Base-by-base conservation (phyloP, 2,113 vertebrate genomes). In the Chionis minor region DNA sequence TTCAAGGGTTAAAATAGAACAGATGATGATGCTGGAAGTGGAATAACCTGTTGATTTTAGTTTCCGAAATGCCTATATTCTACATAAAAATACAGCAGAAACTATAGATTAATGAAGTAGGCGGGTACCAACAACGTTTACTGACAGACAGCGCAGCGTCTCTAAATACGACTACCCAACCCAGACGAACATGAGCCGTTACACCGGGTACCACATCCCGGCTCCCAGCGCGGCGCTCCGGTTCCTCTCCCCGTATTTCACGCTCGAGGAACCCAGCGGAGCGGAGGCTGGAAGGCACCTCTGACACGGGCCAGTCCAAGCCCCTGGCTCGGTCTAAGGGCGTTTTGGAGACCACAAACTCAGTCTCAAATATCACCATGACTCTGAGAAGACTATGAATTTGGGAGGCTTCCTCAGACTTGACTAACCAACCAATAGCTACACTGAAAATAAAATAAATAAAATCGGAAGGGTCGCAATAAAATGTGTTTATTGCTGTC, bases 1-100 rank as follows among this genome's bases (percentile, higher is more conserved):
- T 70, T 59, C 28, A 79, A 52, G 81, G 33, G 89, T 94, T 94
- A 92, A 92, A 86, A 79, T 38, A 59, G 82, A 86, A 56, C 23
- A 49, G 38, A 59, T n/a, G 5, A 9, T 61, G 12, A 6, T 66
- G 33, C 35, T 24, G 8, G 27, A 44, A 21, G 9, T 30, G 12
- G 32, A 79, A 78, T 44, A 83, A 52, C 3, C 45, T 56, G 32
- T 23, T 45, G 2, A 5, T n/a, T 83, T 84, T 12, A 22, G 52
- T 69, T 63, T 30, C 49, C 14, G 32, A 72, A 79, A 61, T 24
- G 38, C 44, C 33, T 20, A 16, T 4, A 52, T 23, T 44, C 45
- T 19, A 55, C 28, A 40, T 14, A 81, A 3, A 77, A 89, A 49
- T 2, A 28, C 11, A 85, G 26, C 56, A 89, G 20, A 81, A 86